Percentiles rank a stretch among this genome's conserved stretches.
phyloP scores from a whole-genome alignment of 2,888 invertebrate species.

The Proisotoma minuta region DNA sequence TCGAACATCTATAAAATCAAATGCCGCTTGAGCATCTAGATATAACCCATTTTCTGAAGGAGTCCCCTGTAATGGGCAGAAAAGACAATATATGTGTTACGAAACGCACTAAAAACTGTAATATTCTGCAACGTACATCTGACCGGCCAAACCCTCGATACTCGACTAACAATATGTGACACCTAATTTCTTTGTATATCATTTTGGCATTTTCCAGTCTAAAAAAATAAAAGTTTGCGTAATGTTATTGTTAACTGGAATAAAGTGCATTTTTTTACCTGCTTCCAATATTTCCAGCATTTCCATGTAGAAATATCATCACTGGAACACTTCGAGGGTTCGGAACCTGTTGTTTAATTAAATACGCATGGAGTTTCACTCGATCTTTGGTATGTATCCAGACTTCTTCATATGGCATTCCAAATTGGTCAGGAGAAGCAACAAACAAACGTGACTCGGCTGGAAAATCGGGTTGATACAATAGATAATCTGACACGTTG shows the following conservation, averaged over 20 bases:
- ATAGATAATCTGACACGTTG: conserved; percentile 41
- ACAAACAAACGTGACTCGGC: conserved; percentile 82
- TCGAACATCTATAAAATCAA: conserved; percentile 76
- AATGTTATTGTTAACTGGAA: neutral
- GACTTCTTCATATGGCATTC: conserved; percentile 79
- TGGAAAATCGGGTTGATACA: conserved; percentile 54
- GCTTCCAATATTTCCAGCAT: conserved; percentile 96
- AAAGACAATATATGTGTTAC: neutral
- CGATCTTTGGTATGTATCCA: conserved; percentile 72
- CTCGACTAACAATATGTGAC: conserved; percentile 87
- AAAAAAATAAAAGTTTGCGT: conserved; percentile 35
- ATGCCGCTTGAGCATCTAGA: conserved; percentile 77
- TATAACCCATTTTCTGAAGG: conserved; percentile 84
- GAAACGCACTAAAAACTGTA: neutral
- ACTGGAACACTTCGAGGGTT: conserved; percentile 70
- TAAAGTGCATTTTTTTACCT: conserved; percentile 54
- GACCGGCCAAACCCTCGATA: conserved; percentile 92
- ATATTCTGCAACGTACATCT: conserved; percentile 32
- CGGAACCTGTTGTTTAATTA: conserved; percentile 68
- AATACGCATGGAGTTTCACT: conserved; percentile 71
- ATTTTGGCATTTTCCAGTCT: conserved; percentile 83
- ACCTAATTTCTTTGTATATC: conserved; percentile 71
- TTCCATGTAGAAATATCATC: conserved; percentile 87
- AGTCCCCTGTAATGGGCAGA: conserved; percentile 64
- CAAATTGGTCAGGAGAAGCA: conserved; percentile 77